Percentiles rank a stretch among this genome's conserved stretches.
Conservation (phyloP, 2,888 invertebrate species). For the Pristionchus fissidentatus region DNA sequence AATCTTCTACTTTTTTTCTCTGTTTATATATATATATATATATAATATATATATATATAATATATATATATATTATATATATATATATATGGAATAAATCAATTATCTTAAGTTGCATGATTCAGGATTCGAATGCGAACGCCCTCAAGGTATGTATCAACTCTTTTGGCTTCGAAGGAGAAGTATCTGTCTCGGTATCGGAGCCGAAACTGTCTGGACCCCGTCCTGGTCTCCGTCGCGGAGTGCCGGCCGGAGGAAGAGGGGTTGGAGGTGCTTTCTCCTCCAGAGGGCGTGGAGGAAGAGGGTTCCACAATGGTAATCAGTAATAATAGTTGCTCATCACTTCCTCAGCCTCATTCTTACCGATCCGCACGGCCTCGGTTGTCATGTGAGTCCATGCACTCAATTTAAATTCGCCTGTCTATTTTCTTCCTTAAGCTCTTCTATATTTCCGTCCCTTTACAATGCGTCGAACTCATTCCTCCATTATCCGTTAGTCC, state of each 20-base stretch:
- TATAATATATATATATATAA: no score
- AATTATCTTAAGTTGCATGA: not conserved
- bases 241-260: not conserved
- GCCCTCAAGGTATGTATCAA: conserved; percentile 12
- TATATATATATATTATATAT: no score
- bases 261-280: conserved; percentile 38
- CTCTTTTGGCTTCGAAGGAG: conserved; percentile 36
- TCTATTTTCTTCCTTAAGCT: not conserved
- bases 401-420: no score
- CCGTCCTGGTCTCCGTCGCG: conserved; percentile 13
- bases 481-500: no score
- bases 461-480: no score
- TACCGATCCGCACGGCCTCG: no score
- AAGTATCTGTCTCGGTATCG: conserved; percentile 35
- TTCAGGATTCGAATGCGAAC: conserved; percentile 39
- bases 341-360: no score
- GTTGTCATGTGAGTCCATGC: no score
- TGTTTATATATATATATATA: no score
- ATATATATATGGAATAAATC: no score
- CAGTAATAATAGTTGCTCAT: not conserved
- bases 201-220: not conserved
- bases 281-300: conserved; percentile 39
- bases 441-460: not conserved
- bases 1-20: no score
- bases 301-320: not conserved